Conservation (phyloP, 2,113 vertebrate genomes). For the Cathartes aura region DNA sequence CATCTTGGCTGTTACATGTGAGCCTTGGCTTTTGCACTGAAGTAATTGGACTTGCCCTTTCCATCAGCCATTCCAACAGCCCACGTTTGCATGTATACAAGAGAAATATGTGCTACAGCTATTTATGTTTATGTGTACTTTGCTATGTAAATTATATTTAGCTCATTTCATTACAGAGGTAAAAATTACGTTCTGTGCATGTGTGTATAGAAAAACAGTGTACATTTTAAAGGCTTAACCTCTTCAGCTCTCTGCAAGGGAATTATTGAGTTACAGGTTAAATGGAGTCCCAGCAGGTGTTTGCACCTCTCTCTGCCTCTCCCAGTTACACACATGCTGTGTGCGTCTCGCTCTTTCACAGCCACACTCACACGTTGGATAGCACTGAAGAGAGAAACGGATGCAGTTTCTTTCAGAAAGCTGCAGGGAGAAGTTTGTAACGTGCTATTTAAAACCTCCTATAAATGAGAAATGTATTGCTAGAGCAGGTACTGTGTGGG, state of each 20-base stretch:
- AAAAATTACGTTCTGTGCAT: neutral
- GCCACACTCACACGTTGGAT: neutral
- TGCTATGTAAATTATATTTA: neutral
- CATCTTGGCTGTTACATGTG: neutral
- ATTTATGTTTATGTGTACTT: neutral
- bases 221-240: neutral
- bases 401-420: slow-evolving; percentile 34
- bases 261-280: slow-evolving; percentile 54
- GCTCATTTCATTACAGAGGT: neutral
- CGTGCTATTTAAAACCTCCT: neutral
- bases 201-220: neutral
- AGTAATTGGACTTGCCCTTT: neutral
- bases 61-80: neutral
- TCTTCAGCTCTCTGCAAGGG: neutral
- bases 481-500: neutral
- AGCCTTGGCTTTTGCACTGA: neutral
- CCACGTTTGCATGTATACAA: neutral
- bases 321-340: neutral
- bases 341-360: neutral
- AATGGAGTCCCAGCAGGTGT: slow-evolving; percentile 18
- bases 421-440: slow-evolving; percentile 19
- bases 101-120: neutral
- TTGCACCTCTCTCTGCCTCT: neutral
- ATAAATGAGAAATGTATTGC: slow-evolving; percentile 8
- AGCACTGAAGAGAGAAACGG: slow-evolving; percentile 24